A percentile compares a stretch with the other conserved stretches of the same genome.
Evolutionary conservation across 2,113 vertebrate genomes (phyloP).

Genomic region (Cyphomyrus plagiostoma): DNA sequence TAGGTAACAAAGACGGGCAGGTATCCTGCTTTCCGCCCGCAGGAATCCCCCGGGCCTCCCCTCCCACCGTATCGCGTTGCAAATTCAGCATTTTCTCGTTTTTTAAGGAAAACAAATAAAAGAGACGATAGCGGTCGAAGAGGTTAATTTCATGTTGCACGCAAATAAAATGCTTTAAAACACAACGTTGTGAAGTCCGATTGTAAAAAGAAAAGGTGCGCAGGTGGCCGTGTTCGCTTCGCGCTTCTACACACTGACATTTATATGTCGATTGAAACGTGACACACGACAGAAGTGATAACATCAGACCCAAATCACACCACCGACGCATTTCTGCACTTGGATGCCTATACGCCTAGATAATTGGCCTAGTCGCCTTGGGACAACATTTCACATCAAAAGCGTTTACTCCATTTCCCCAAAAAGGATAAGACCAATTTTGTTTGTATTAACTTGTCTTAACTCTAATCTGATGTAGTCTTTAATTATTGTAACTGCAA

Average conservation of each 20-base stretch:
- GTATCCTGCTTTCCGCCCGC: slow-evolving; percentile 23
- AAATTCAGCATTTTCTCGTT: slow-evolving; percentile 22
- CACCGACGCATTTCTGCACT: neutral
- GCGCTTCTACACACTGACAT: neutral
- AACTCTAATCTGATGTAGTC: neutral
- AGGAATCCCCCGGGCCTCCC: slow-evolving; percentile 35
- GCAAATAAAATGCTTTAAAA: neutral
- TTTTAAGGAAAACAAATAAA: slow-evolving; percentile 11
- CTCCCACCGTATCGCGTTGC: slow-evolving; percentile 39
- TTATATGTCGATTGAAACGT: neutral
- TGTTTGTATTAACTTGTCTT: neutral
- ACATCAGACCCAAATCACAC: neutral
- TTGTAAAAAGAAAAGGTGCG: neutral
- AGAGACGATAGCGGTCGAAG: neutral
- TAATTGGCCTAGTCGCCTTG: neutral
- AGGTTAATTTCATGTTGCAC: neutral
- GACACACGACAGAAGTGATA: neutral
- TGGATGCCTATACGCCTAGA: neutral
- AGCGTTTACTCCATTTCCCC: neutral
- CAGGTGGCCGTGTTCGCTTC: neutral
- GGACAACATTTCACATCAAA: neutral
- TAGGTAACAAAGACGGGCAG: slow-evolving; percentile 30
- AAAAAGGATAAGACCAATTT: neutral
- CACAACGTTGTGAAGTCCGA: neutral
- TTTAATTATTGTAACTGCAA: neutral